These are phyloP conservation scores for Australoheros scitulus DNA, from an alignment of 2,113 vertebrate genomes.

Conservation along the genomic window DNA sequence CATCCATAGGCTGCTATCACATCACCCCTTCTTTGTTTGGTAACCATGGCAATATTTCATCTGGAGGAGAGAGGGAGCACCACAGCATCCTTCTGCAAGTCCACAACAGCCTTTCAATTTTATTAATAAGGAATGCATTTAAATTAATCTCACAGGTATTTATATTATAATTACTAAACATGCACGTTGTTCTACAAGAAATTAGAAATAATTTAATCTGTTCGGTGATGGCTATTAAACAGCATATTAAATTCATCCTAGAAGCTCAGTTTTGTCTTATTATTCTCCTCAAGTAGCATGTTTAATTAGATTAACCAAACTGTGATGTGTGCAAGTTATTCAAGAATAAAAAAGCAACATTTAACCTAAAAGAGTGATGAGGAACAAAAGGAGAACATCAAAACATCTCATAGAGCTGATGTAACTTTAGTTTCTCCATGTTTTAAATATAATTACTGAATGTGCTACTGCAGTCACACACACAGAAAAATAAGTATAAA, in stretches of 20 bases:
- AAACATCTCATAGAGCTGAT: background rate
- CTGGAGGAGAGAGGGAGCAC: conserved; percentile 67
- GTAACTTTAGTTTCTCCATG: background rate
- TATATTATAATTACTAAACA: background rate
- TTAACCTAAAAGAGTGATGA: background rate
- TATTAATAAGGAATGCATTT: background rate
- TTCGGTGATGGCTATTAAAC: background rate
- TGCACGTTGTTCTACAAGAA: background rate
- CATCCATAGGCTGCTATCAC: conserved; percentile 68
- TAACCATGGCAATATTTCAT: conserved; percentile 84
- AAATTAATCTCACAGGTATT: background rate
- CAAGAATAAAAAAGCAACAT: background rate
- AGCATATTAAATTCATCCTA: background rate
- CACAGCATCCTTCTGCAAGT: conserved; percentile 45
- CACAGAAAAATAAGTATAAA: background rate
- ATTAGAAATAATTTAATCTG: background rate
- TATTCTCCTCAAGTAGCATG: background rate
- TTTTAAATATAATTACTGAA: background rate
- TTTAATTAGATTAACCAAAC: background rate
- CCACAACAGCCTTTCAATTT: background rate
- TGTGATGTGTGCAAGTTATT: background rate
- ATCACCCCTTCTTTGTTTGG: conserved; percentile 83
- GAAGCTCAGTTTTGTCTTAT: background rate
- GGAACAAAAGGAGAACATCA: background rate
- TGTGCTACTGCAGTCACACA: background rate